These are phyloP conservation scores for Dasypolia templi DNA, from an alignment of 2,888 invertebrate species.

Conservation along the genomic window DNA sequence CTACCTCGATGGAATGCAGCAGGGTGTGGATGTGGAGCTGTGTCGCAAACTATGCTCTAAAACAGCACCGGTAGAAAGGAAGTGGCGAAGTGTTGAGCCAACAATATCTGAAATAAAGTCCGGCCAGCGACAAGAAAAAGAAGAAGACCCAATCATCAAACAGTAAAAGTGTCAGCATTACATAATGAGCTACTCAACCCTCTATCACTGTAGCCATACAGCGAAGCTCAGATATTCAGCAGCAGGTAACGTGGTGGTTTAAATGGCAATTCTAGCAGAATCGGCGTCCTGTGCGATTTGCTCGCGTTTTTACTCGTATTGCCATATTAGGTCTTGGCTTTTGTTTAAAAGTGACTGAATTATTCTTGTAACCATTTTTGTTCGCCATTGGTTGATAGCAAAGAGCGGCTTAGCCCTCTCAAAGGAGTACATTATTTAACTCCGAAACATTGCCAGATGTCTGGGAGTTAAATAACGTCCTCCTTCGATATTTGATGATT, in stretches of 20 bases:
- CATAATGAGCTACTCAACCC: not conserved
- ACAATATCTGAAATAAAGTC: not conserved
- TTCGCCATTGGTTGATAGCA: not conserved
- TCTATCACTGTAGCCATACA: constrained; percentile 33
- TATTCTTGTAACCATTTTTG: constrained; percentile 1
- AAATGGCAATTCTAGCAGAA: constrained; percentile 69
- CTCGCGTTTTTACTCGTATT: constrained; percentile 41
- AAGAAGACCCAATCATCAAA: not conserved
- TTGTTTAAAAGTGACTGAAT: constrained; percentile 27
- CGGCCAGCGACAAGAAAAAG: not conserved
- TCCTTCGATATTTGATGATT: no score
- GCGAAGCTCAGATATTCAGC: constrained; percentile 57
- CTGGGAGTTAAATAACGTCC: no score
- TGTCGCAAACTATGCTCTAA: not conserved
- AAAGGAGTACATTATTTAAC: no score
- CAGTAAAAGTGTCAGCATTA: not conserved
- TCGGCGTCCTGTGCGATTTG: constrained; percentile 44
- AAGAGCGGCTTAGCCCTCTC: not conserved
- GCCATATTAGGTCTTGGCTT: constrained; percentile 23
- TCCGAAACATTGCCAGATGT: no score
- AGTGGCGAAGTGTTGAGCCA: not conserved
- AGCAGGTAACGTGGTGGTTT: constrained; percentile 65
- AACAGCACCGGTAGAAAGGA: not conserved
- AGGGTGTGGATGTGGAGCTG: not conserved
- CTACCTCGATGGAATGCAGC: not conserved